Base-by-base conservation (phyloP, 1,140 invertebrate genomes). In the Euschistus heros region DNA sequence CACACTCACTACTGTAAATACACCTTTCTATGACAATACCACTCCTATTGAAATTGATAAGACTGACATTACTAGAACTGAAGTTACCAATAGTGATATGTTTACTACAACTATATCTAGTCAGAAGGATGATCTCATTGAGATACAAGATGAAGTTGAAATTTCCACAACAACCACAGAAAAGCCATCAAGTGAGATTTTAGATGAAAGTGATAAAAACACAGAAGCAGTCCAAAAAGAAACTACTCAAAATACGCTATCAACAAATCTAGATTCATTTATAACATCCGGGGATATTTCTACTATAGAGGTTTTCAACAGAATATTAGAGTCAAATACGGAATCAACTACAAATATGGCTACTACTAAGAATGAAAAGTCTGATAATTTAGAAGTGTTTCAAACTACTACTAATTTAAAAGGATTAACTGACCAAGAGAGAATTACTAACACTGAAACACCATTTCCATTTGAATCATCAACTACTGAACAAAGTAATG, bases 21-120 rank as follows among this genome's bases (percentile, higher is more conserved):
- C n/a, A 47, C 13, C 37, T 63, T 26, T 6, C 46, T 44, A 8
- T 60, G 57, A 50, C 20, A 54, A 8, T 20, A 62, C 26, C 26
- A 62, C 42, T 52, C 37, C 55, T 57, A 24, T n/a, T 50, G 47
- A 27, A 20, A 62, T n/a, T 27, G 59, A 66, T 27, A 65, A 37
- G 20, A 44, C 33, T 27, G 27, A 59, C 33, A 22, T 18, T 20
- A 20, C 18, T 59, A 8, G 22, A 50, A 61, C 30, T 6, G 50
- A 27, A 20, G 26, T 27, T 50, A 50, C 65, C 17, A 17, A 60
- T 20, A 20, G 6, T 42, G 26, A 54, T 54, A 46, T n/a, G 2
- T 15, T 27, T 24, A 47, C 20, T 30, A 47, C 44, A 20, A 63
- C 20, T 7, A 0, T 15, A 24, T 57, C 54, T 57, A 57, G 30